Evolutionary conservation across 2,888 invertebrate genomes (phyloP), one percentile per base, ranked within the genome.

Genomic region (Xylocampa areola): DNA sequence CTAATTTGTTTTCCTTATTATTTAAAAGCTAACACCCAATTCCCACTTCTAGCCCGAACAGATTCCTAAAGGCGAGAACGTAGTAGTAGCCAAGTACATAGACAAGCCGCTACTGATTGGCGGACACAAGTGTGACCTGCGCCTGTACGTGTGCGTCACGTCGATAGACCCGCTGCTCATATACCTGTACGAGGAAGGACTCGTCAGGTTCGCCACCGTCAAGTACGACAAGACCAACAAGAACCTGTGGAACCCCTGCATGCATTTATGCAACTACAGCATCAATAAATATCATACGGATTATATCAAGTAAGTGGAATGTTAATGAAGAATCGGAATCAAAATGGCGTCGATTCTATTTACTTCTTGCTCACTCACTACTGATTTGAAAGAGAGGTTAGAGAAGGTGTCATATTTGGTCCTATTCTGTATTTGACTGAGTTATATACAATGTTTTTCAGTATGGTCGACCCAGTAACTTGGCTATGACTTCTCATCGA

Each of bases 191-290:
- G 98, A 99, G 81, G 99, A 99, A 86, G 99, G 99, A 0, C 94
- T 99, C 50, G 99, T 98, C 8, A 94, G 99, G 53, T 97, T 99
- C 92, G 99, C 99, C 0, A 98, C 99, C 0, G 98, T 98, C 60
- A 98, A 98, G 84, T 99, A 98, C 88, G 97, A 98, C 82, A 95
- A 97, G 80, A 97, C 97, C 74, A 97, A 97, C 76, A 98, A 98
- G 85, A 98, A 98, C 81, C 95, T 99, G 10, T 98, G 98, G 96
- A 98, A 98, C 89, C 98, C 97, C 0, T 98, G 98, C 91, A 98
- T 99, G 97, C 99, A 99, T 90, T 95, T 99, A 11, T 99, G 99
- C 83, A 99, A 99, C 91, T 99, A 99, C 91, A 98, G 98, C 91
- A 98, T 99, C 83, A 99, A 99, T 91, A 99, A 99, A 90, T 98